Conservation (phyloP, 2,888 invertebrate genomes). For the Tortricodes alternella region DNA sequence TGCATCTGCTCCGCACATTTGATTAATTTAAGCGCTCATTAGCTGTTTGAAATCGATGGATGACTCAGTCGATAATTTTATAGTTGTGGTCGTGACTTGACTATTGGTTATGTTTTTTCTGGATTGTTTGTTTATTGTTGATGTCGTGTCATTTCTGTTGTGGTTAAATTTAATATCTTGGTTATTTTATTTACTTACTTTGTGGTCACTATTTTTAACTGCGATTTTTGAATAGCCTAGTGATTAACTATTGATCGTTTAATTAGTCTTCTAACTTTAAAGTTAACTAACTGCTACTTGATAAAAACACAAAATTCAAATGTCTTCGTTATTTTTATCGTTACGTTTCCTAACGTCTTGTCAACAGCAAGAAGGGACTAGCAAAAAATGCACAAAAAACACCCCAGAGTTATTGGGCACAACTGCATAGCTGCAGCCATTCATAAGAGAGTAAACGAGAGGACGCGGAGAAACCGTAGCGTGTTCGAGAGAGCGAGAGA, state of each 20-base stretch:
- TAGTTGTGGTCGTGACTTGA: conserved; percentile 19
- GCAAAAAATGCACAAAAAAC: conserved; percentile 54
- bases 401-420: conserved; percentile 53
- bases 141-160: neutral
- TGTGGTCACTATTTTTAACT: too few relatives aligned
- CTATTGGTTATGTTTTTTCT: conserved; percentile 10
- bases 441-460: conserved; percentile 72
- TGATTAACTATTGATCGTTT: too few relatives aligned
- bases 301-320: too few relatives aligned
- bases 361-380: conserved; percentile 28
- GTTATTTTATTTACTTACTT: too few relatives aligned
- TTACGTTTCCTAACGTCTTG: conserved; percentile 17
- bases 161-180: too few relatives aligned
- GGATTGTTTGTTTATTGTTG: neutral
- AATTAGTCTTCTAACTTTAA: too few relatives aligned
- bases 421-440: conserved; percentile 59
- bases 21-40: conserved; percentile 45
- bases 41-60: conserved; percentile 26
- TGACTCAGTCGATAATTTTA: conserved; percentile 28
- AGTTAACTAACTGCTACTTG: too few relatives aligned
- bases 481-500: conserved; percentile 74
- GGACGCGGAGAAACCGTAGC: conserved; percentile 56
- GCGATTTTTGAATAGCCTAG: too few relatives aligned
- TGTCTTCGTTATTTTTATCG: neutral
- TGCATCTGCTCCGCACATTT: conserved; percentile 52